Percentiles rank a stretch among this genome's conserved stretches.
phyloP scores from a whole-genome alignment of 2,888 invertebrate species.

The Cantharis flavilabris region DNA sequence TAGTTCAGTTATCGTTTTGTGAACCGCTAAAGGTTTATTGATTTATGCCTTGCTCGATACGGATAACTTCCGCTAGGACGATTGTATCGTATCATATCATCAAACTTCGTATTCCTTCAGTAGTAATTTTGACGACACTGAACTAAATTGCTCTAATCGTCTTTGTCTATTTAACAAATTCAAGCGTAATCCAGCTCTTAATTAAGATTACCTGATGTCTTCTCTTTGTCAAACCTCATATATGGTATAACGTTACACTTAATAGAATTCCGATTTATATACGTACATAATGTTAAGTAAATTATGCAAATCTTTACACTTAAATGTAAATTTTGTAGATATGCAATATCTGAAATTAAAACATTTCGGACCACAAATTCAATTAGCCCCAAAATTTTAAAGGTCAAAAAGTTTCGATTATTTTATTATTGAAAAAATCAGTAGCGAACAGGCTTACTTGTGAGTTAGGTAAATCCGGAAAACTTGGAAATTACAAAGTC shows the following conservation, averaged over 20 bases:
- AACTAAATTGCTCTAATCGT: background rate
- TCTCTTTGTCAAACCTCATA: background rate
- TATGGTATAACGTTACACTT: background rate
- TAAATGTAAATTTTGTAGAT: background rate
- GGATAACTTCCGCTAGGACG: slow-evolving; percentile 40
- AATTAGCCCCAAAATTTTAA: no score
- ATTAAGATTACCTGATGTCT: background rate
- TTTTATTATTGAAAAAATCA: background rate
- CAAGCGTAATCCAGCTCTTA: background rate
- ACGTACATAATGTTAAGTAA: background rate
- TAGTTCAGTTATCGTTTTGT: slow-evolving; percentile 41
- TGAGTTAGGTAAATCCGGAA: background rate
- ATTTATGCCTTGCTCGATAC: slow-evolving; percentile 41
- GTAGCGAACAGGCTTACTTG: background rate
- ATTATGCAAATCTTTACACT: background rate
- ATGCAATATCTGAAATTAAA: background rate
- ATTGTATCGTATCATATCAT: slow-evolving; percentile 32
- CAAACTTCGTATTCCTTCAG: background rate
- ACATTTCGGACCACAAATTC: no score
- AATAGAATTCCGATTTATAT: background rate
- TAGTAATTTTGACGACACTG: background rate
- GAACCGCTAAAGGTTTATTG: slow-evolving; percentile 41
- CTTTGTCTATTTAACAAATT: background rate
- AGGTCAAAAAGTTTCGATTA: background rate
- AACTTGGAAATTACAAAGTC: background rate